Conservation (phyloP, 2,888 invertebrate genomes). For the Cepaea hortensis region DNA sequence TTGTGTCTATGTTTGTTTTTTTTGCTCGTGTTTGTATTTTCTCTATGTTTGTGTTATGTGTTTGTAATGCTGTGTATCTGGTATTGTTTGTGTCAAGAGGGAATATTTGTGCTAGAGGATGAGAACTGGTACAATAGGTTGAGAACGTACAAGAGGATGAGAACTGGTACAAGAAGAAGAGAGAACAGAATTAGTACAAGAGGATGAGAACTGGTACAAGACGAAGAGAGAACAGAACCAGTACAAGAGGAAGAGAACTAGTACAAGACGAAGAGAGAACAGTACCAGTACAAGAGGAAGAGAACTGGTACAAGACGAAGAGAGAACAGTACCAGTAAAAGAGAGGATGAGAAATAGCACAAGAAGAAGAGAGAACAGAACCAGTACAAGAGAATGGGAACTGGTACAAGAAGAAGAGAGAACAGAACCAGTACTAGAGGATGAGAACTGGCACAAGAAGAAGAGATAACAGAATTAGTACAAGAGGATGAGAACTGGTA, state of each 20-base stretch:
- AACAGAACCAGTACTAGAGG: not conserved
- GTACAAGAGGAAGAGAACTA: not conserved
- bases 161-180: no score
- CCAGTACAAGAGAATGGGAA: not conserved
- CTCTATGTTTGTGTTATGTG: no score
- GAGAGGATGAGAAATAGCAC: not conserved
- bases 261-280: not conserved
- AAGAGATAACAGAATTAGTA: not conserved
- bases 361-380: not conserved
- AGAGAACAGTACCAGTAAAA: not conserved
- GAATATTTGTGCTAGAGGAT: no score
- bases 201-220: not conserved
- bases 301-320: not conserved
- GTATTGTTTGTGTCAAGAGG: no score
- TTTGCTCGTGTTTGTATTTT: no score
- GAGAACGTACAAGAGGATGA: no score
- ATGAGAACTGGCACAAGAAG: not conserved
- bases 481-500: not conserved
- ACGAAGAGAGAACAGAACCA: not conserved
- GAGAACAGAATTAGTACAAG: not conserved
- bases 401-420: not conserved
- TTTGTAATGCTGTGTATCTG: no score
- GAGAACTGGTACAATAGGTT: no score
- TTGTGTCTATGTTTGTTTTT: no score
- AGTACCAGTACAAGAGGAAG: not conserved